Base-by-base conservation (phyloP, 2,113 vertebrate genomes). In the Tor tambroides region DNA sequence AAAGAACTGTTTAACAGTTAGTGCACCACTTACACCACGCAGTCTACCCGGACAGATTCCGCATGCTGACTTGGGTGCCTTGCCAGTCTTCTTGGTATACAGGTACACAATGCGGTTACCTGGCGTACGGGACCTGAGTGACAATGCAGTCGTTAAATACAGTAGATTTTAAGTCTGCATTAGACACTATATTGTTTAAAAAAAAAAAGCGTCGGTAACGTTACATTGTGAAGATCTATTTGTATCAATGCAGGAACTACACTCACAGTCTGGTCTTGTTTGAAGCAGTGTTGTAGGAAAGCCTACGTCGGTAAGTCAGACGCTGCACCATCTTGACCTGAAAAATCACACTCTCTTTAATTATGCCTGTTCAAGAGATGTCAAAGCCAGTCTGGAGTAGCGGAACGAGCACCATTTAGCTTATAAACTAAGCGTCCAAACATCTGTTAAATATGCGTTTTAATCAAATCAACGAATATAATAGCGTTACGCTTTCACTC, bases 261-360 rank as follows among this genome's bases (percentile, higher is more conserved):
- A 96, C 98, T 97, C 92, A 99, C 98, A 99, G 96, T 80, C 98
- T 96, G 76, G 98, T 99, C 91, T 99, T 99, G 95, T 99, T 99
- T 78, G 98, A 99, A 88, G 97, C 95, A 59, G 98, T 99, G 89
- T 99, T 99, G 96, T 99, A 99, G 97, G 98, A 99, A 88, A 99
- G 94, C 96, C 98, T 97, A 95, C 98, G 97, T 28, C 98, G 98
- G 93, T 99, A 99, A 0, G 98, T 99, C 92, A 99, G 94, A 86
- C 98, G 98, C 89, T 99, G 98, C 89, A 99, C 98, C 98, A 99
- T 93, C 38, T 96, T 96, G 90, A 94, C 83, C 94, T 91, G 0
- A 56, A 49, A n/a, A 30, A 82, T 10, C 0, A 41, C 9, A 38
- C 4, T 10, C 23, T 72, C 4, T 23, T 72, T 23, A 61, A 61